Base-by-base conservation (phyloP, 2,888 invertebrate genomes). In the Microdon myrmicae region DNA sequence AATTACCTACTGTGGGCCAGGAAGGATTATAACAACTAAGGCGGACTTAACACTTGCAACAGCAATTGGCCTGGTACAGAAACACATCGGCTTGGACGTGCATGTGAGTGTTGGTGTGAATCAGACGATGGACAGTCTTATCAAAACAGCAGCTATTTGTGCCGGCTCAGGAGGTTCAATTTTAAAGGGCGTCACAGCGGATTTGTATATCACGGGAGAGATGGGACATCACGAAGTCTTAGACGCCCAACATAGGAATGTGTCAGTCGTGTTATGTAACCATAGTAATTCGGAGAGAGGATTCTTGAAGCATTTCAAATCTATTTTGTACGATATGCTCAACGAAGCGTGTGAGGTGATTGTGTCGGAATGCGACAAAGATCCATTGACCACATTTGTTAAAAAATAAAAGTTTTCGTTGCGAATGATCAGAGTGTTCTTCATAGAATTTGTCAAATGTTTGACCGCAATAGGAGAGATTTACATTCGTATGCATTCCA, bases 211-310 rank as follows among this genome's bases (percentile, higher is more conserved):
- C 22, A 96, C 96, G 9, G 92, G 87, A 5, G 97, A 97, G 83
- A 96, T 97, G 95, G 85, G 91, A 1, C 97, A 97, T 78, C 97
- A 97, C 74, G 95, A 96, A 68, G 81, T 96, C 1, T 83, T 97
- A 22, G 93, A 96, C 73, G 94, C 92, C 0, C 84, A 87, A 14
- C 92, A 94, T 71, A 86, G 83, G 45, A 89, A 90, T 17, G 85
- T 85, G 9, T 86, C 87, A 49, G 94, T 96, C 0, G 89, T 96
- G 71, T 82, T 96, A 10, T 92, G 92, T 67, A 95, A 96, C 78
- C 96, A 97, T 79, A 93, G 92, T 25, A 94, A 96, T 81, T 93
- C 95, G 0, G 97, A 97, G 79, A 84, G 96, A 60, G 95, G 96
- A 3, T 97, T 88, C 75, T 81, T 96, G 3, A 81, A 80, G 26